Evolutionary conservation across 2,113 vertebrate genomes (phyloP).

Genomic region (Peromyscus leucopus): DNA sequence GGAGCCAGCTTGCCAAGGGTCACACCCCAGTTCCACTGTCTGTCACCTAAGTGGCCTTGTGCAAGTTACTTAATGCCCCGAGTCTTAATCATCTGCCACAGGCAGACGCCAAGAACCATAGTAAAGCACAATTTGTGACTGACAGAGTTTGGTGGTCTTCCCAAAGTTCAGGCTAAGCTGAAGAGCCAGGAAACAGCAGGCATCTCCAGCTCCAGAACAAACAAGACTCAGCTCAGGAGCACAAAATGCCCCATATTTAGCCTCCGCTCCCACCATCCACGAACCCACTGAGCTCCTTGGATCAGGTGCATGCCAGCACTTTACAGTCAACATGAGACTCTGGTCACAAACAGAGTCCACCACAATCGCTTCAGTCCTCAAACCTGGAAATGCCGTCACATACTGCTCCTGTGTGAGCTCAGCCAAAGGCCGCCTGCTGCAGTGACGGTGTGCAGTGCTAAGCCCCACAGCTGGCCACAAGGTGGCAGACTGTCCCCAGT

Average conservation of each 20-base stretch:
- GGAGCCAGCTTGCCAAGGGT: neutral
- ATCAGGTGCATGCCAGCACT: neutral
- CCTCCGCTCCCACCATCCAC: neutral
- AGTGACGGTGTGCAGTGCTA: neutral
- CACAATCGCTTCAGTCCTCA: neutral
- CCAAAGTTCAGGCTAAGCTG: neutral
- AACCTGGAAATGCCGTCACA: neutral
- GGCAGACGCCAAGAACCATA: neutral
- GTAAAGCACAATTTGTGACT: neutral
- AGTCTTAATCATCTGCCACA: neutral
- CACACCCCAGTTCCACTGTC: neutral
- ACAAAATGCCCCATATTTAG: neutral
- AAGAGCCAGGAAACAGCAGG: neutral
- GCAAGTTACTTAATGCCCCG: neutral
- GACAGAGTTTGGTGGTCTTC: neutral
- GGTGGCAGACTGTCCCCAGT: constrained; percentile 84
- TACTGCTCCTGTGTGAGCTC: neutral
- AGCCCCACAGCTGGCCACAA: constrained; percentile 77
- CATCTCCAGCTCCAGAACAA: neutral
- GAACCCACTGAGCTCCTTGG: neutral
- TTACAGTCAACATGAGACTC: neutral
- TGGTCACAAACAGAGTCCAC: neutral
- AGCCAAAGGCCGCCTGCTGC: neutral
- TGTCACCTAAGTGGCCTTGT: neutral
- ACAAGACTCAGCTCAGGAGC: neutral